phyloP scores from a whole-genome alignment of 92 coral and sea anemone genomes.

The Hydrozoanthus gracilis region DNA sequence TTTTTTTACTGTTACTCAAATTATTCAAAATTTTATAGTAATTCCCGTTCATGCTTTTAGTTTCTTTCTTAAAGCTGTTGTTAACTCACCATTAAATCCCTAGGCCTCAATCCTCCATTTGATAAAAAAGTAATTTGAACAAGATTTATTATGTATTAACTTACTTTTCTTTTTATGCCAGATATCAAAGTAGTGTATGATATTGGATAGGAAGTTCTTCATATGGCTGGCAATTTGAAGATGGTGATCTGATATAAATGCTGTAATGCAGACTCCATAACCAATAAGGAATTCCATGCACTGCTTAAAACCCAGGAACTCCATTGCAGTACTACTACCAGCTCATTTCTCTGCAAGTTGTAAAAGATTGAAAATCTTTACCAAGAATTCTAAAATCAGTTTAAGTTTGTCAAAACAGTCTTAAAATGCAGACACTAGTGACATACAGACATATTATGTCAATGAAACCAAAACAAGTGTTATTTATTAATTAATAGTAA shows the following conservation, averaged over 20 bases:
- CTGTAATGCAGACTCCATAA: slow-evolving; percentile 46
- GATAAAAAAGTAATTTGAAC: too few relatives aligned
- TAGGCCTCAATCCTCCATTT: too few relatives aligned
- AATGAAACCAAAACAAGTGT: too few relatives aligned
- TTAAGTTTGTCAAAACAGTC: neutral
- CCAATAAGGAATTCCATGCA: slow-evolving; percentile 55
- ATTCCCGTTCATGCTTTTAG: slow-evolving; percentile 32
- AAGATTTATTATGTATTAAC: too few relatives aligned
- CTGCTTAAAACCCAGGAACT: slow-evolving; percentile 60
- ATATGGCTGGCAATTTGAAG: slow-evolving; percentile 65
- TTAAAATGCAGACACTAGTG: neutral
- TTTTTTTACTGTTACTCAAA: slow-evolving; percentile 50
- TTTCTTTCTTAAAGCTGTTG: slow-evolving; percentile 5
- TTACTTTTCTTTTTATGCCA: slow-evolving; percentile 78
- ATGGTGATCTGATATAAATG: slow-evolving; percentile 60
- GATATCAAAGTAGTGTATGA: slow-evolving; percentile 70
- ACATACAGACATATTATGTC: too few relatives aligned
- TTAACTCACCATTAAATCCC: neutral
- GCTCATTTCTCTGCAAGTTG: slow-evolving; percentile 65
- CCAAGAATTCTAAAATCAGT: neutral
- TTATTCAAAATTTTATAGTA: neutral
- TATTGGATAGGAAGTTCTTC: slow-evolving; percentile 45
- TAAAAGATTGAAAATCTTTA: neutral
- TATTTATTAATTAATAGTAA: too few relatives aligned
- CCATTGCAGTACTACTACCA: slow-evolving; percentile 74